Percentiles rank a stretch among this genome's conserved stretches.
These are phyloP conservation scores for Tamandua tetradactyla DNA, from an alignment of 2,797 vertebrate genomes.

Conservation along the genomic window DNA sequence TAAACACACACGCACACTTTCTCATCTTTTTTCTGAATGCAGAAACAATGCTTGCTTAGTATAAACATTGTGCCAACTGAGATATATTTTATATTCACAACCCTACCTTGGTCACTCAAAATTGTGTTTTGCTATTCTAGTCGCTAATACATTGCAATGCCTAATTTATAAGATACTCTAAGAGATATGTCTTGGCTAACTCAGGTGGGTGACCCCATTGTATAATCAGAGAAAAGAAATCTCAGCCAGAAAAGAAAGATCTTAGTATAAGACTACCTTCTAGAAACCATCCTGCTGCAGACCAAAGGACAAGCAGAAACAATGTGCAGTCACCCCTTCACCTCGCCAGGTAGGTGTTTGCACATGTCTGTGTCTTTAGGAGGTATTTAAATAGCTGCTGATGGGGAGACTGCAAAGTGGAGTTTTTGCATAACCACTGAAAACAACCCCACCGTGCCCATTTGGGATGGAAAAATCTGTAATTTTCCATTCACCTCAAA, in stretches of 20 bases:
- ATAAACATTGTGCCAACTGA: background rate
- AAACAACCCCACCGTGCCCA: background rate
- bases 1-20: background rate
- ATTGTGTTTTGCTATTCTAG: fast-evolving
- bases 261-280: background rate
- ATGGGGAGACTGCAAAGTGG: background rate
- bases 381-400: background rate
- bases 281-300: fast-evolving
- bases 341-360: background rate
- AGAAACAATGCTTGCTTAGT: background rate
- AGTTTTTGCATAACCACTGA: constrained; percentile 29
- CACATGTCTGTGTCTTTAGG: background rate
- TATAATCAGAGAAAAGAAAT: background rate
- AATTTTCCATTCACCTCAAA: constrained; percentile 78
- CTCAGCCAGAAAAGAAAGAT: fast-evolving
- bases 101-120: background rate
- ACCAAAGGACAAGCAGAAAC: fast-evolving
- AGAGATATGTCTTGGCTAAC: fast-evolving
- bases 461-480: constrained; percentile 68
- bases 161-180: fast-evolving
- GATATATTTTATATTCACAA: background rate
- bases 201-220: fast-evolving
- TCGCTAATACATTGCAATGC: fast-evolving
- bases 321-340: fast-evolving
- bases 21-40: background rate